Percentiles rank a stretch among this genome's conserved stretches.
phyloP scores from a whole-genome alignment of 2,797 vertebrate species.

The Thamnophis elegans region DNA sequence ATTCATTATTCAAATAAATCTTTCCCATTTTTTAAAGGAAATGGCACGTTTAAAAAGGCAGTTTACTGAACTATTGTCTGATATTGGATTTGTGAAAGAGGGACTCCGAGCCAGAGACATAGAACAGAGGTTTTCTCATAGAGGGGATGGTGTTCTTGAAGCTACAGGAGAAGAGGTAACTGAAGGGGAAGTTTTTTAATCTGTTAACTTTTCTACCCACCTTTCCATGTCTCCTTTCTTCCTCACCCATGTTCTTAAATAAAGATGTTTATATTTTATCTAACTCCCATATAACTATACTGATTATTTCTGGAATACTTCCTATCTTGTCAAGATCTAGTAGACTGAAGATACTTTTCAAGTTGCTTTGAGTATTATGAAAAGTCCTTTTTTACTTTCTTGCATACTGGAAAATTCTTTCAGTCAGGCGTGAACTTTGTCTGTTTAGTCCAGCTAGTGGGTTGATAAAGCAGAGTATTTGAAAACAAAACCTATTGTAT shows the following conservation, averaged over 20 bases:
- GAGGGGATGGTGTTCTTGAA: slow-evolving; percentile 86
- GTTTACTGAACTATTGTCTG: slow-evolving; percentile 94
- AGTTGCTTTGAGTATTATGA: not conserved
- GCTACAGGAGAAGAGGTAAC: slow-evolving; percentile 91
- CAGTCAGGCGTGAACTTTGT: not conserved
- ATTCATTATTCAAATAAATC: not conserved
- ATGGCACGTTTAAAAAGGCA: slow-evolving; percentile 95
- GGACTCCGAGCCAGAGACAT: slow-evolving; percentile 88
- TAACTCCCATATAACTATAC: not conserved
- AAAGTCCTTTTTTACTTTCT: not conserved
- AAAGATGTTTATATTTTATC: not conserved
- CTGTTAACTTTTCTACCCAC: not conserved
- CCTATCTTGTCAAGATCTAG: not conserved
- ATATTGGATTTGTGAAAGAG: slow-evolving; percentile 95
- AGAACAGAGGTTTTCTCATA: slow-evolving; percentile 83
- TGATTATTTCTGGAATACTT: not conserved
- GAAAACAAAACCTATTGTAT: not conserved
- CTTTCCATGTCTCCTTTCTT: not conserved
- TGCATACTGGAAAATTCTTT: not conserved
- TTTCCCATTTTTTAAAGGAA: slow-evolving; percentile 75
- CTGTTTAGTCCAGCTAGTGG: not conserved
- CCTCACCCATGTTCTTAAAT: not conserved
- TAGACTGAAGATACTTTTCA: not conserved
- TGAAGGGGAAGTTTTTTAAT: not conserved
- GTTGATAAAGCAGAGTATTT: not conserved